Evolutionary conservation across 2,113 vertebrate species (phyloP), one percentile per base, ranked within the genome.

Genomic region (Micronisus gabar): DNA sequence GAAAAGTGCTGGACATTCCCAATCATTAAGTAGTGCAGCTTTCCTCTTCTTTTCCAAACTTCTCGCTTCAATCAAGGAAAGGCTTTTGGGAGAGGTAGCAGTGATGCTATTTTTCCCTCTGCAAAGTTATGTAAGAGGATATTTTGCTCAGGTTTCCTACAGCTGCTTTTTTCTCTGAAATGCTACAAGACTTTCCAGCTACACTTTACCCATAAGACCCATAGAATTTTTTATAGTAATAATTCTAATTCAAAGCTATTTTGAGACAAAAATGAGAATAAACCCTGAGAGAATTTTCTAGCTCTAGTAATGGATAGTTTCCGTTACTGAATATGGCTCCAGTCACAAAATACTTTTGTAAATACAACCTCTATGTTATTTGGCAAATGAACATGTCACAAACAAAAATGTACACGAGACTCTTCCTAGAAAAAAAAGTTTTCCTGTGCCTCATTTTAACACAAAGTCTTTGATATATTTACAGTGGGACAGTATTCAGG

Each of bases 401-500:
- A 75, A 30, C 22, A 43, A 55, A 58, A 59, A 50, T 26, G 16
- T 45, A n/a, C 6, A 4, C 0, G 4, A 8, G 4, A 26, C 6
- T 65, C 15, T 61, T 74, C 14, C 41, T 83, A 25, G 45, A 38
- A 61, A 45, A 22, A 40, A 48, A 18, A 59, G 6, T 21, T 86
- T 74, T 59, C 19, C 18, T 14, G 2, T 67, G 38, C 30, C 36
- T 96, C 11, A 3, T 52, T 93, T 70, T 97, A 76, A 96, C 65
- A 45, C 8, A 23, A 48, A 71, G 17, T 65, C 7, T 34, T 66
- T 88, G 26, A 7, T 95, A 0, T 92, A 7, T 76, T 98, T 98
- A 36, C 97, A 99, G 99, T 99, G 99, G 99, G 99, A 99, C 98
- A 99, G 98, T 95, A 99, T 99, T 97, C 99, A 99, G 97, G 99